Base-by-base conservation (phyloP, 2,113 vertebrate species). In the Hemicordylus capensis region DNA sequence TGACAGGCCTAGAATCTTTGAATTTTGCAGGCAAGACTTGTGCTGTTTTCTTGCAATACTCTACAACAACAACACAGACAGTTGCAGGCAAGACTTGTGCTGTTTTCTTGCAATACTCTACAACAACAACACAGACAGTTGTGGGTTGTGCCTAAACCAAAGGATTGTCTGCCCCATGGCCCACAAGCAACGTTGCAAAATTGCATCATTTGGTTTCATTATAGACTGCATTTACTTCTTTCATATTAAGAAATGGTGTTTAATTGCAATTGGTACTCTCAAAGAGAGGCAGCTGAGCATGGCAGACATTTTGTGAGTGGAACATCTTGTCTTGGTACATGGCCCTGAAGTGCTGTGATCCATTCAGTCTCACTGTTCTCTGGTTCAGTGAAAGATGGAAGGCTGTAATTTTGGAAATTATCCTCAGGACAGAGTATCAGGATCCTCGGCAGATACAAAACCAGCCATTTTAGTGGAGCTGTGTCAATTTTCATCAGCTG, bases 381-480 rank as follows among this genome's bases (percentile, higher is more conserved):
- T 76, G 63, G 26, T 44, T 77, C 26, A 56, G 26, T 42, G 61
- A 54, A 87, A 8, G 73, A 79, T 61, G 22, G 11, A 59, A 87
- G 80, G 77, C 31, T 84, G 64, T 5, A 11, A 1, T 20, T 28
- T 9, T 42, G 75, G 70, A 48, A 54, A n/a, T 31, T 44, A 0
- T 6, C 31, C 67, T 37, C 9, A 59, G 31, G 31, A 24, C 4
- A 7, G 0, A 51, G 8, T 19, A 14, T 17, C 28, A 8, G 1
- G 19, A 78, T 20, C 77, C 0, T 0, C 58, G 22, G n/a, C 17
- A 46, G 22, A 37, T 69, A 1, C 0, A 0, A 4, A 61, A 10
- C 42, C 0, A 0, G 14, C 56, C 54, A 0, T 77, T 87, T 28
- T 1, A 6, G 48, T 1, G 1, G 58, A 31, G 4, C 9, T 31